A percentile compares a stretch with the other conserved stretches of the same genome.
These are phyloP conservation scores for Ypsolopha scabrella DNA, from an alignment of 2,888 invertebrate genomes.

Conservation along the genomic window DNA sequence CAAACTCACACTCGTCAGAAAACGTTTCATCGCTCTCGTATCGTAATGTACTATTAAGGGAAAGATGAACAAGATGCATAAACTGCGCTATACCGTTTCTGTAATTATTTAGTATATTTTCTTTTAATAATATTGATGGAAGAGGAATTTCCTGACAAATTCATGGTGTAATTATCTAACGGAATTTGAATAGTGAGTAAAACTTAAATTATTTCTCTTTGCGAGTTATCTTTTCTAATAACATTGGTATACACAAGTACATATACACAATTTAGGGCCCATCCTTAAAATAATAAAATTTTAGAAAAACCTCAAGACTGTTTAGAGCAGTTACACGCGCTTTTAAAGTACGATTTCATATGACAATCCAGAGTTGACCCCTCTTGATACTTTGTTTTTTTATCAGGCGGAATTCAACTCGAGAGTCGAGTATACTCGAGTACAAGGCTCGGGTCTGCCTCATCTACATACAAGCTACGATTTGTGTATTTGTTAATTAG, in stretches of 20 bases:
- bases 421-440: conserved; percentile 15
- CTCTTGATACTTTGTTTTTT: background rate
- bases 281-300: background rate
- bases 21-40: no score
- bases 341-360: conserved; percentile 6
- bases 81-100: background rate
- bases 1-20: no score
- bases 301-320: background rate
- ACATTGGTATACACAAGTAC: background rate
- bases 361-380: conserved; percentile 8
- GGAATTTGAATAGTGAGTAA: background rate
- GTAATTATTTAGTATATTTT: no score
- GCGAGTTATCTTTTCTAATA: background rate
- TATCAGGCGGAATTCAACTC: conserved; percentile 2
- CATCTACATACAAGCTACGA: conserved; percentile 69
- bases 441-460: conserved; percentile 19
- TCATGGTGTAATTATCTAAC: no score
- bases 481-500: conserved; percentile 70
- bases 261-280: background rate
- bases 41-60: no score
- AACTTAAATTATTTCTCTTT: no score
- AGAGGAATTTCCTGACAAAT: no score
- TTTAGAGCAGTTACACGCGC: background rate
- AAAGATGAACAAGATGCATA: no score
- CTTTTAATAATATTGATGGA: no score